Conservation (phyloP, 1,140 invertebrate species). For the Caenorhabditis remanei region DNA sequence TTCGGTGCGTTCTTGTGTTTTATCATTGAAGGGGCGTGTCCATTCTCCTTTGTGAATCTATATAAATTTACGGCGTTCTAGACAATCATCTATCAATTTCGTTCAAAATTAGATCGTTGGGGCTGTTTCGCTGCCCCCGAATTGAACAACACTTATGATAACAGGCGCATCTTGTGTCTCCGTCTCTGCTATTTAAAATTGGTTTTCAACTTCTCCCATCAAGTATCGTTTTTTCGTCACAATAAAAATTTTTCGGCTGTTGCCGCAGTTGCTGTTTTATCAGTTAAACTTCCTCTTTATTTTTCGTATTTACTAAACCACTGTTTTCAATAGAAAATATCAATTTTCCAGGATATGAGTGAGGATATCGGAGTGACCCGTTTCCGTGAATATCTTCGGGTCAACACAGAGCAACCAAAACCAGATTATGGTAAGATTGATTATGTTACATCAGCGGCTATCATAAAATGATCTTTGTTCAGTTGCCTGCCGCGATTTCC, state of each 20-base stretch:
- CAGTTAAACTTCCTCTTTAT: slow-evolving; percentile 17
- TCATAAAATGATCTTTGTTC: background rate
- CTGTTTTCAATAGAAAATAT: background rate
- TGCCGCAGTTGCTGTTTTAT: slow-evolving; percentile 4
- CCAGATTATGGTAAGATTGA: slow-evolving; percentile 85
- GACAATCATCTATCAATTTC: background rate
- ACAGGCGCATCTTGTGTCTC: slow-evolving; percentile 38
- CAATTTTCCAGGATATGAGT: slow-evolving; percentile 4
- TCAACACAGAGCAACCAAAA: slow-evolving; percentile 87
- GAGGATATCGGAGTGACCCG: slow-evolving; percentile 83
- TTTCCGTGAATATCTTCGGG: slow-evolving; percentile 86
- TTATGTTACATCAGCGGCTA: slow-evolving; percentile 12
- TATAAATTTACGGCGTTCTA: background rate
- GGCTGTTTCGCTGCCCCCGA: background rate
- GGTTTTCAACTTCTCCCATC: slow-evolving; percentile 8
- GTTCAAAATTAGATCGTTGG: slow-evolving; percentile 25
- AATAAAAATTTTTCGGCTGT: slow-evolving; percentile 26
- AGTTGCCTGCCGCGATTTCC: slow-evolving; percentile 46
- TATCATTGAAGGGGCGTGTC: background rate
- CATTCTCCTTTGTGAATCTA: background rate
- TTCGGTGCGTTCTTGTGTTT: background rate
- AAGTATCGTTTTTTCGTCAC: slow-evolving; percentile 14
- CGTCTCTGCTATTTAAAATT: background rate
- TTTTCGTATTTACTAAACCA: background rate
- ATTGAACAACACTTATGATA: slow-evolving; percentile 26